phyloP scores from a whole-genome alignment of 2,113 vertebrate species.

The Tragelaphus imberbis region DNA sequence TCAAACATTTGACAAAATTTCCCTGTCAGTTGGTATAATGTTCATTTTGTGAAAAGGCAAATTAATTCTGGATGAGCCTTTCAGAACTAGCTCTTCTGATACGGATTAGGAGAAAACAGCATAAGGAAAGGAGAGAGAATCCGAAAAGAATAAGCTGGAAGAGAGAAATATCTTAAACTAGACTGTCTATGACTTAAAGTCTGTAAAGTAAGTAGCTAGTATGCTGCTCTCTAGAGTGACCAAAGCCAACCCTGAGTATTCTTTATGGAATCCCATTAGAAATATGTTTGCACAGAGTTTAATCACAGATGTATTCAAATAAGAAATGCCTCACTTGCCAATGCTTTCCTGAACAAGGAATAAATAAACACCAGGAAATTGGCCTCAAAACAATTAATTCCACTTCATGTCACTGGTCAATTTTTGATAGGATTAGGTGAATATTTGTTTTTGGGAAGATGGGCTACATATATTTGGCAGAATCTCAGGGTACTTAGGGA shows the following conservation, averaged over 20 bases:
- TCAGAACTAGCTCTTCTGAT: slow-evolving; percentile 9
- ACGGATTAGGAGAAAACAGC: background rate
- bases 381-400: slow-evolving; percentile 25
- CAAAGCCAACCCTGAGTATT: background rate
- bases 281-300: background rate
- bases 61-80: slow-evolving; percentile 19
- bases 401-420: background rate
- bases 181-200: background rate
- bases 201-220: background rate
- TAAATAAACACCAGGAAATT: slow-evolving; percentile 17
- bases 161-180: background rate
- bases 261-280: background rate
- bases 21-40: background rate
- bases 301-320: background rate
- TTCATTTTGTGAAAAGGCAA: slow-evolving; percentile 32
- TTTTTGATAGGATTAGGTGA: background rate
- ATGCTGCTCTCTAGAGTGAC: background rate
- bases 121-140: background rate
- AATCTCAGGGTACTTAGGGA: background rate
- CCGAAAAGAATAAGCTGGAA: background rate
- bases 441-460: background rate
- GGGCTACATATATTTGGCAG: background rate
- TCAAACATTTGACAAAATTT: background rate
- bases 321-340: background rate
- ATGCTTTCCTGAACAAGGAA: background rate